A percentile compares a stretch with the other conserved stretches of the same genome.
phyloP scores from a whole-genome alignment of 1,140 invertebrate genomes.

The Conopomorpha cramerella region DNA sequence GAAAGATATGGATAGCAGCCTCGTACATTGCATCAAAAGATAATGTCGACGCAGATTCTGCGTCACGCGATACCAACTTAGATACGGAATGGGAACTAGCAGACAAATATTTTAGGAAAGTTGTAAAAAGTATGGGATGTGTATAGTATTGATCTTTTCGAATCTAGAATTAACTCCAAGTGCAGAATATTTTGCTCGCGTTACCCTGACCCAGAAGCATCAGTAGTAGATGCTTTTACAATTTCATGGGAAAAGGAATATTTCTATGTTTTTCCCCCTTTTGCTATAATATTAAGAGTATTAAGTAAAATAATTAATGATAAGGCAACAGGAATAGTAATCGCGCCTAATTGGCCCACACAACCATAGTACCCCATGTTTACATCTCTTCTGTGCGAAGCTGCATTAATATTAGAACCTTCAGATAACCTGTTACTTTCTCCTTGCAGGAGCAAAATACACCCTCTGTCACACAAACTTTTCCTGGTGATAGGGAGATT shows the following conservation, averaged over 20 bases:
- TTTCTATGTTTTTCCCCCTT: conserved; percentile 23
- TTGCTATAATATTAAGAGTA: conserved; percentile 10
- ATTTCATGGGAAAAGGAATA: conserved; percentile 9
- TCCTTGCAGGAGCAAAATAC: conserved; percentile 5
- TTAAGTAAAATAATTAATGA: not conserved
- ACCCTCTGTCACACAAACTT: conserved; percentile 2
- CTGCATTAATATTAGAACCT: not conserved
- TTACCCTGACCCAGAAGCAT: conserved; percentile 11
- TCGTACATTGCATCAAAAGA: conserved; percentile 13
- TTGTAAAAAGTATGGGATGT: conserved; percentile 6
- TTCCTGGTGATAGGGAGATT: conserved; percentile 5
- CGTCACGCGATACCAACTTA: conserved; percentile 5
- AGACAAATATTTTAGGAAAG: conserved; percentile 3
- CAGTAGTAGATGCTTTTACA: conserved; percentile 23
- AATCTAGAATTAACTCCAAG: conserved; percentile 11
- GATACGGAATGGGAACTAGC: conserved; percentile 12
- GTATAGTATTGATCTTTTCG: conserved; percentile 15
- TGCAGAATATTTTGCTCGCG: conserved; percentile 14
- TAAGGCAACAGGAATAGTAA: not conserved
- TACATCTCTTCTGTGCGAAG: not conserved
- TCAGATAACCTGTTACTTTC: not conserved
- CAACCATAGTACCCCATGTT: not conserved
- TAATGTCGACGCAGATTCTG: conserved; percentile 9
- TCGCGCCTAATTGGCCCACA: not conserved
- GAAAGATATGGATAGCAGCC: conserved; percentile 14